Evolutionary conservation across 2,113 vertebrate genomes (phyloP).

Genomic region (Lipophrys pholis): DNA sequence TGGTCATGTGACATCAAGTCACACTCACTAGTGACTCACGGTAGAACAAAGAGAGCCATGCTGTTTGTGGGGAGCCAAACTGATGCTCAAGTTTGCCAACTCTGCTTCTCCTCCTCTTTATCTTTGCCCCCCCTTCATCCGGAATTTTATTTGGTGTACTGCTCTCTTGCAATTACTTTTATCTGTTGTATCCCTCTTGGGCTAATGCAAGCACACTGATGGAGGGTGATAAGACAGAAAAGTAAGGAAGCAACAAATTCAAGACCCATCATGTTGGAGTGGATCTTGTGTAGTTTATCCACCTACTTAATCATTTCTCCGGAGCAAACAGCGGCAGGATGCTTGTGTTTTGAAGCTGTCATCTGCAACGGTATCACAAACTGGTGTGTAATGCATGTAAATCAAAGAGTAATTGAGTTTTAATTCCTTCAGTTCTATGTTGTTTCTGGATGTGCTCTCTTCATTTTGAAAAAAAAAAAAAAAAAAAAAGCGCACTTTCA

Average conservation of each 20-base stretch:
- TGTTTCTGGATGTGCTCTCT: too few relatives aligned
- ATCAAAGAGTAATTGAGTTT: not conserved
- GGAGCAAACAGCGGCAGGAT: not conserved
- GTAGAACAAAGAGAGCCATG: conserved; percentile 14
- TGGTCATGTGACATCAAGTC: conserved; percentile 34
- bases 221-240: not conserved
- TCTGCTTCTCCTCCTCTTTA: not conserved
- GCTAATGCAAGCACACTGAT: conserved; percentile 1
- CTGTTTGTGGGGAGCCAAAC: conserved; percentile 14
- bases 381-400: not conserved
- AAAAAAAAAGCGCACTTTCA: not conserved
- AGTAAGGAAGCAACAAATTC: not conserved
- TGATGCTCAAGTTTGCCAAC: conserved; percentile 30
- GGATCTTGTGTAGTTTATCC: not conserved
- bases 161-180: conserved; percentile 12
- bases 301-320: not conserved
- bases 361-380: not conserved
- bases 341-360: not conserved
- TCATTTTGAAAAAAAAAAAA: too few relatives aligned
- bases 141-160: not conserved
- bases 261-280: not conserved
- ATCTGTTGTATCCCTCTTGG: not conserved
- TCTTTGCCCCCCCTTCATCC: not conserved
- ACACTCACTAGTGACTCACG: conserved; percentile 37
- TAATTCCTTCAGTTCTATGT: not conserved